Conservation (phyloP, 2,888 invertebrate genomes). For the Callinectes sapidus region DNA sequence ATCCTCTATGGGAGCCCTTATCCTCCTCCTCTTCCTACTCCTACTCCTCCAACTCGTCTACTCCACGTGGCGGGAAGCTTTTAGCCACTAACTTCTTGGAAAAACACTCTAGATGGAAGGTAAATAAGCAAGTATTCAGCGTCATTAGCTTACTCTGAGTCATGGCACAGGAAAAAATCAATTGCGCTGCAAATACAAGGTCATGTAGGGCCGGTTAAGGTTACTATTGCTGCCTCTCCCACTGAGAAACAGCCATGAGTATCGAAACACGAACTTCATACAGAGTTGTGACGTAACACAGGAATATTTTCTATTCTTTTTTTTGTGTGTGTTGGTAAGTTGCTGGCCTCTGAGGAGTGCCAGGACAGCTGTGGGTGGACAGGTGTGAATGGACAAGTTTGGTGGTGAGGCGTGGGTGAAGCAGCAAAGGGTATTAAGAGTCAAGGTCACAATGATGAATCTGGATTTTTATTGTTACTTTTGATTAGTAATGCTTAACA, state of each 20-base stretch:
- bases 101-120: neutral
- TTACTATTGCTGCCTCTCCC: too few species aligned
- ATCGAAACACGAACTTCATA: too few species aligned
- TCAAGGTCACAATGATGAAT: neutral
- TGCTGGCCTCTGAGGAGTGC: neutral
- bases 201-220: too few species aligned
- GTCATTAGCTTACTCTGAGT: neutral
- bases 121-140: neutral
- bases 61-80: neutral
- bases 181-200: too few species aligned
- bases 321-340: neutral
- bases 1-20: neutral
- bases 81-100: neutral
- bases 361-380: neutral
- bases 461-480: constrained; percentile 34
- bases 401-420: neutral
- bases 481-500: constrained; percentile 21
- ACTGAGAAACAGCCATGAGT: too few species aligned
- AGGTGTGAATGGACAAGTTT: neutral
- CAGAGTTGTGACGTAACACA: too few species aligned
- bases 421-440: neutral
- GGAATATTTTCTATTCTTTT: too few species aligned
- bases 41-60: neutral
- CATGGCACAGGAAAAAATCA: neutral
- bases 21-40: neutral